Evolutionary conservation across 2,113 vertebrate genomes (phyloP).

Genomic region (Leptocoma aspasia): DNA sequence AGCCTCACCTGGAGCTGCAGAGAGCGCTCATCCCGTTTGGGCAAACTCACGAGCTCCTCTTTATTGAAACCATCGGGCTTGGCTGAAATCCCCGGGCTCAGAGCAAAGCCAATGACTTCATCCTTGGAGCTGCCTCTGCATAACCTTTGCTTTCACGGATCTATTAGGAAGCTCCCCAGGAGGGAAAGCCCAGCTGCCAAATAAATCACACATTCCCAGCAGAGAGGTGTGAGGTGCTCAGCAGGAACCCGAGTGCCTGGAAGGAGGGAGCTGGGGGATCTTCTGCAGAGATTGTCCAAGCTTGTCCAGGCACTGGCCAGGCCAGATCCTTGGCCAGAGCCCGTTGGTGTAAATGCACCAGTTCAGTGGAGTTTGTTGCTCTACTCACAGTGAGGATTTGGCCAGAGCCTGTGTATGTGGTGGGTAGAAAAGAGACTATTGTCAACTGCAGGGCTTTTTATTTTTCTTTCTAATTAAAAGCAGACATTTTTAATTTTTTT

Average conservation of each 20-base stretch:
- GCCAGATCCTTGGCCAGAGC: neutral
- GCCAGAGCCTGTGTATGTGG: neutral
- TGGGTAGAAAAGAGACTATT: neutral
- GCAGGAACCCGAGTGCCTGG: conserved; percentile 5
- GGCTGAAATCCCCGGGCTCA: conserved; percentile 36
- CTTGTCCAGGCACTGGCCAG: neutral
- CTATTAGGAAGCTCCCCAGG: conserved; percentile 56
- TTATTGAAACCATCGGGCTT: conserved; percentile 67
- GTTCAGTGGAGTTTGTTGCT: neutral
- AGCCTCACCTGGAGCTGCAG: neutral
- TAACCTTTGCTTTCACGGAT: conserved; percentile 45
- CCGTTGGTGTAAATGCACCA: accelerated
- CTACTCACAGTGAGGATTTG: neutral
- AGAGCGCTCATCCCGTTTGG: neutral
- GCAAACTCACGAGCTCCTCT: neutral
- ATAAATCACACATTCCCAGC: conserved; percentile 44
- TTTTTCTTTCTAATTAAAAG: conserved; percentile 73
- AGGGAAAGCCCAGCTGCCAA: conserved; percentile 43
- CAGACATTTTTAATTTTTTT: conserved; percentile 17
- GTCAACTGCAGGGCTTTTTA: neutral
- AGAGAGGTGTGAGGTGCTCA: conserved; percentile 38
- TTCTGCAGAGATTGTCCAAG: neutral
- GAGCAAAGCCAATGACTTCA: conserved; percentile 64
- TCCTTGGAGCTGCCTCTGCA: conserved; percentile 26
- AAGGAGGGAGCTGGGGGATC: neutral